Evolutionary conservation across 2,113 vertebrate genomes (phyloP).

Genomic region (Haliaeetus leucogaster): DNA sequence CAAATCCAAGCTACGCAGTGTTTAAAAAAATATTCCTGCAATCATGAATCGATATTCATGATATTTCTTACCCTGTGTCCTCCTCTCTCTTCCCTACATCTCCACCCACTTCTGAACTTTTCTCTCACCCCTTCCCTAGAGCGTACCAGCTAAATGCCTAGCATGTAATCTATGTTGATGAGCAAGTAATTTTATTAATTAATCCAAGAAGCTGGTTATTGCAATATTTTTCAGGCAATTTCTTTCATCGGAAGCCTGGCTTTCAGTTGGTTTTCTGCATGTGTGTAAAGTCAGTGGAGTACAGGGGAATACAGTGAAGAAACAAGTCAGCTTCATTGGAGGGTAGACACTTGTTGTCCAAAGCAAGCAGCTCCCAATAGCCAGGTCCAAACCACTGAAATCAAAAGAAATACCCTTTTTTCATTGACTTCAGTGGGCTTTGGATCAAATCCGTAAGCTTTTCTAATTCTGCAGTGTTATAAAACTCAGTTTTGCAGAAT

Average conservation of each 20-base stretch:
- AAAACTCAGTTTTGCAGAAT: background rate
- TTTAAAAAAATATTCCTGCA: background rate
- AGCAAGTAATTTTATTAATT: conserved; percentile 57
- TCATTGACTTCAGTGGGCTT: background rate
- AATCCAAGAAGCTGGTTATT: background rate
- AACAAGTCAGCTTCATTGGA: background rate
- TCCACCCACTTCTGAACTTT: background rate
- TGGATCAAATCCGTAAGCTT: background rate
- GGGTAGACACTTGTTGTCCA: background rate
- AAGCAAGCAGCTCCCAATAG: background rate
- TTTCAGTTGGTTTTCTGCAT: background rate
- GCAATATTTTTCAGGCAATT: background rate
- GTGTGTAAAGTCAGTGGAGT: background rate
- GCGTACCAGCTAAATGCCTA: background rate
- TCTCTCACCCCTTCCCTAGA: background rate
- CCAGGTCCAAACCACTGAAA: background rate
- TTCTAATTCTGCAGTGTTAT: background rate
- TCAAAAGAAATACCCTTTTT: background rate
- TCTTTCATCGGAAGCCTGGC: background rate
- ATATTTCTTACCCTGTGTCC: background rate
- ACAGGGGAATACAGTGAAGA: background rate
- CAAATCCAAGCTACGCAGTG: background rate
- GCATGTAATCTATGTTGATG: conserved; percentile 34
- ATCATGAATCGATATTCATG: background rate
- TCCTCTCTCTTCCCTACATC: background rate